These are phyloP conservation scores for Escarpia spicata DNA, from an alignment of 2,888 invertebrate genomes.

Conservation along the genomic window DNA sequence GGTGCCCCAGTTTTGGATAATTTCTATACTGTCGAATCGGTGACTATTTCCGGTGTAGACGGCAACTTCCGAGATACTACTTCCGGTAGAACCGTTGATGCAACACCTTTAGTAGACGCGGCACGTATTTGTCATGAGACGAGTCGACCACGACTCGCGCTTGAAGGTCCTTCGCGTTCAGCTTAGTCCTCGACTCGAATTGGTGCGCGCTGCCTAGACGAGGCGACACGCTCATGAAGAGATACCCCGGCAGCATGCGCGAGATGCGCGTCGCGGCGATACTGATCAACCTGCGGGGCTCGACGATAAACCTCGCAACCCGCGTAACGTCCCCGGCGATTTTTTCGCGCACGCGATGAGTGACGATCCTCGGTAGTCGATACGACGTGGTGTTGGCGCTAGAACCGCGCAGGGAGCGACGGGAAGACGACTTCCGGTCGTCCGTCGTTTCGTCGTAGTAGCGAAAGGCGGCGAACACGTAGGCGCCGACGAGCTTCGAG, in stretches of 20 bases:
- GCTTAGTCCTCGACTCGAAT: background rate
- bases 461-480: background rate
- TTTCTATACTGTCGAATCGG: too few relatives aligned
- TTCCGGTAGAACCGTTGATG: conserved; percentile 13
- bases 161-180: background rate
- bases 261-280: background rate
- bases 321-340: background rate
- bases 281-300: background rate
- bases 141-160: background rate
- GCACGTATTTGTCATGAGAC: background rate
- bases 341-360: background rate
- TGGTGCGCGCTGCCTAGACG: background rate
- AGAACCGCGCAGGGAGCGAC: background rate
- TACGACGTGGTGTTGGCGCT: background rate
- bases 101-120: background rate
- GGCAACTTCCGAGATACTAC: background rate
- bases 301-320: background rate
- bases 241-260: background rate
- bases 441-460: background rate
- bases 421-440: background rate
- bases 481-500: background rate
- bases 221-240: conserved; percentile 2
- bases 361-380: background rate
- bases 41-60: background rate
- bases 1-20: too few relatives aligned